These are phyloP conservation scores for Ectemnius cavifrons DNA, from an alignment of 2,888 invertebrate genomes.

Conservation along the genomic window DNA sequence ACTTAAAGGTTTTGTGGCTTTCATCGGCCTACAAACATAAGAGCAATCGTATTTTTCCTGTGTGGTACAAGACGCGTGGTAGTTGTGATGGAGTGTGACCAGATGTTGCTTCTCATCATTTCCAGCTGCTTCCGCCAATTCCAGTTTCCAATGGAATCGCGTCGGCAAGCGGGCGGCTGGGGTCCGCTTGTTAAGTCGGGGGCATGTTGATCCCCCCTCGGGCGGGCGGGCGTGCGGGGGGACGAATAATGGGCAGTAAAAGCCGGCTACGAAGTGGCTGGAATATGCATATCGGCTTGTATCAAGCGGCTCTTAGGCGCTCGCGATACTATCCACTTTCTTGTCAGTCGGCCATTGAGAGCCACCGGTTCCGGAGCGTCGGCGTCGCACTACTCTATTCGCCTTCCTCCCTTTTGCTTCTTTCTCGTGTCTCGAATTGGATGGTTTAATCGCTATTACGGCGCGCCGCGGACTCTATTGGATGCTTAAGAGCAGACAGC, in stretches of 20 bases:
- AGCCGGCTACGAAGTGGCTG: constrained; percentile 29
- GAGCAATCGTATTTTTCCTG: constrained; percentile 27
- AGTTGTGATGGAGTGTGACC: not conserved
- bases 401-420: constrained; percentile 17
- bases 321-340: not conserved
- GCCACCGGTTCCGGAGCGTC: constrained; percentile 15
- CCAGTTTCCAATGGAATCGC: not conserved
- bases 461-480: not conserved
- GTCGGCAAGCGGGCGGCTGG: no score
- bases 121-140: constrained; percentile 6
- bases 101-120: no score
- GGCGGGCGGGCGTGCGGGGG: not conserved
- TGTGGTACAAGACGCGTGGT: constrained; percentile 18
- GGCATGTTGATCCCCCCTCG: no score
- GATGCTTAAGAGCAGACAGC: not conserved
- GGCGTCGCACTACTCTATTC: not conserved
- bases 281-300: constrained; percentile 18
- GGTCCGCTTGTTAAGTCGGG: no score
- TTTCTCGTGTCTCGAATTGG: constrained; percentile 34
- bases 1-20: no score
- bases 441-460: constrained; percentile 45
- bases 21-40: not conserved
- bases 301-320: constrained; percentile 11
- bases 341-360: constrained; percentile 11
- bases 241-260: constrained; percentile 37